Evolutionary conservation across 2,113 vertebrate genomes (phyloP).

Genomic region (Thalassoma bifasciatum): DNA sequence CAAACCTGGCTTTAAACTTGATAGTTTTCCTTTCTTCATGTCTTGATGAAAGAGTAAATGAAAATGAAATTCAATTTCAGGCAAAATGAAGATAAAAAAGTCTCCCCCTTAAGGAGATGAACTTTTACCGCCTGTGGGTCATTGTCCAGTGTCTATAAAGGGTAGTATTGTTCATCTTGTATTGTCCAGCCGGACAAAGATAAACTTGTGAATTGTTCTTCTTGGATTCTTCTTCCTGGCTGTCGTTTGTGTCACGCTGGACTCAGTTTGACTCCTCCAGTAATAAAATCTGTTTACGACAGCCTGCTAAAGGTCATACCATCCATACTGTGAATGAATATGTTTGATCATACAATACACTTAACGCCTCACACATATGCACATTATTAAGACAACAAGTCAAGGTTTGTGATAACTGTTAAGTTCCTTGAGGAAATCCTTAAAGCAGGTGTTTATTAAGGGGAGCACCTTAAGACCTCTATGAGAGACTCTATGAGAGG

Average conservation of each 20-base stretch:
- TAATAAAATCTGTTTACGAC: constrained; percentile 36
- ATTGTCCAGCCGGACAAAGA: constrained; percentile 66
- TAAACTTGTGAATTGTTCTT: constrained; percentile 64
- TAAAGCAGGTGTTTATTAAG: constrained; percentile 40
- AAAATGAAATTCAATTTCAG: too few relatives aligned
- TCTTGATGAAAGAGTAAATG: too few relatives aligned
- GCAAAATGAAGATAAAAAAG: too few relatives aligned
- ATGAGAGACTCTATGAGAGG: too few relatives aligned
- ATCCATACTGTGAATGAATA: constrained; percentile 15
- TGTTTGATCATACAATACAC: constrained; percentile 5
- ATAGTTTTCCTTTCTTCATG: too few relatives aligned
- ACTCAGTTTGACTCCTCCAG: constrained; percentile 31
- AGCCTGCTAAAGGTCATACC: constrained; percentile 34
- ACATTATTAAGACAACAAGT: background rate
- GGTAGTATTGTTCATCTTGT: constrained; percentile 31
- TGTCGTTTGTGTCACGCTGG: too few relatives aligned
- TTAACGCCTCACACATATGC: constrained; percentile 6
- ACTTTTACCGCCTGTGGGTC: background rate
- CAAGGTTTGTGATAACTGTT: constrained; percentile 9
- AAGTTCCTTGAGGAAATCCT: constrained; percentile 19
- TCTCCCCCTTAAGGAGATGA: background rate
- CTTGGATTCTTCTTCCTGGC: constrained; percentile 29
- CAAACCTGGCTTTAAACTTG: too few relatives aligned
- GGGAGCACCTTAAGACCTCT: constrained; percentile 43
- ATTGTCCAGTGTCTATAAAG: background rate